Evolutionary conservation across 2,888 invertebrate species (phyloP), one percentile per base, ranked within the genome.

Genomic region (Thyatira batis): DNA sequence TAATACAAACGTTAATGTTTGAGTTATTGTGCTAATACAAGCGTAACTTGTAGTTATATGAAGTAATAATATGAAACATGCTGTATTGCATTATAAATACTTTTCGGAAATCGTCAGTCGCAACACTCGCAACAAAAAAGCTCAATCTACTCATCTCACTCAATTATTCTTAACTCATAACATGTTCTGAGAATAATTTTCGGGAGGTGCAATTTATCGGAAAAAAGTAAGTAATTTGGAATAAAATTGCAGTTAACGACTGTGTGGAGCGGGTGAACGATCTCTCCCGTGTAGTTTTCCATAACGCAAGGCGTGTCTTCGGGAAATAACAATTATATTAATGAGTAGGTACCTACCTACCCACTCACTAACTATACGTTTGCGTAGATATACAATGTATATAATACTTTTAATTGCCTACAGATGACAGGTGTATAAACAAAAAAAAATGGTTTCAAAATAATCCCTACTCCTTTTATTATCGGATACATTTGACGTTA

Each of bases 281-380:
- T 61, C 73, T 65, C 57, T 45, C 53, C 17, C 39, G 17, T 67
- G 75, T 69, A 75, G 60, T 72, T 75, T 72, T 75, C 70, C 71
- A 65, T 65, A 59, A 52, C 57, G 57, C 54, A 55, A 46, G 45
- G 17, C 2, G 13, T 5, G n/a, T 33, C 39, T 39, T 39, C 17
- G 17, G 17, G 39, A 39, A 23, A 39, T 39, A 39, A 0, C 39
- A 13, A 39, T 13, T 13, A 33, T 13, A 33, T 9, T n/a, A 30
- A n/a, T n/a, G n/a, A n/a, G n/a, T n/a, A n/a, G 30, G 2, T n/a
- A 3, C 11, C 3, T n/a, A 11, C 23, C 3, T 30, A n/a, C n/a
- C n/a, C n/a, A n/a, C n/a, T n/a, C n/a, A n/a, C n/a, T n/a, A n/a
- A n/a, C n/a, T n/a, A n/a, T n/a, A n/a, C n/a, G n/a, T n/a, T n/a